Percentiles rank a stretch among this genome's conserved stretches.
Evolutionary conservation across 1,140 invertebrate species (phyloP).

Genomic region (Drosophila dunni): DNA sequence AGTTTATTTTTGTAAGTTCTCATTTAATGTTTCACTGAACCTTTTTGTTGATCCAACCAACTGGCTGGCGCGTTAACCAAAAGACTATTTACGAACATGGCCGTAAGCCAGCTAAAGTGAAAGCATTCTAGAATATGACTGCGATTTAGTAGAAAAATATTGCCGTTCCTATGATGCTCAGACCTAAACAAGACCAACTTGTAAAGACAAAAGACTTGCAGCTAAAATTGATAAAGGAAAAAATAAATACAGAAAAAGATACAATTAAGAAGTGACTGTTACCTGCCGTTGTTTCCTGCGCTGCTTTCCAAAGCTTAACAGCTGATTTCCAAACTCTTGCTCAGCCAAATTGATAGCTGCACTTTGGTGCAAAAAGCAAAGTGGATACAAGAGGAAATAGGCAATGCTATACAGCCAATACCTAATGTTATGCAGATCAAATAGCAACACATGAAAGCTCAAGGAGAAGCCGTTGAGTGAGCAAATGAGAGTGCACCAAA

Average conservation of each 20-base stretch:
- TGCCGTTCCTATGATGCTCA: background rate
- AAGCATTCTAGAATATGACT: slow-evolving; percentile 37
- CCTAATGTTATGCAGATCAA: slow-evolving; percentile 9
- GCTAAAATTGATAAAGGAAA: slow-evolving; percentile 13
- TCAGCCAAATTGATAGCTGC: slow-evolving; percentile 17
- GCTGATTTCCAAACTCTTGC: slow-evolving; percentile 28
- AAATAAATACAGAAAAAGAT: background rate
- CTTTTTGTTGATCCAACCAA: slow-evolving; percentile 18
- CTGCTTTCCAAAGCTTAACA: slow-evolving; percentile 19
- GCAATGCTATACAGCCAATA: background rate
- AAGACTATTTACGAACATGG: slow-evolving; percentile 60
- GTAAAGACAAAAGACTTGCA: slow-evolving; percentile 50
- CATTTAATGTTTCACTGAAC: background rate
- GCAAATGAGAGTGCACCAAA: slow-evolving; percentile 22
- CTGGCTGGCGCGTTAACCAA: slow-evolving; percentile 19
- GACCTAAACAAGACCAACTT: background rate
- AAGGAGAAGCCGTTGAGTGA: slow-evolving; percentile 1
- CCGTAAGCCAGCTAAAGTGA: slow-evolving; percentile 32
- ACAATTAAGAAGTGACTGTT: too few species aligned
- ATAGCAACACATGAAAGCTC: slow-evolving; percentile 41
- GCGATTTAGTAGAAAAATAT: slow-evolving; percentile 36
- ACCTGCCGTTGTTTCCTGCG: slow-evolving; percentile 23
- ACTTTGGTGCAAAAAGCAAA: slow-evolving; percentile 30
- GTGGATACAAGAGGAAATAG: background rate
- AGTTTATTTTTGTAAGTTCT: background rate